Conservation (phyloP, 2,797 vertebrate species). For the Xyrichtys novacula region DNA sequence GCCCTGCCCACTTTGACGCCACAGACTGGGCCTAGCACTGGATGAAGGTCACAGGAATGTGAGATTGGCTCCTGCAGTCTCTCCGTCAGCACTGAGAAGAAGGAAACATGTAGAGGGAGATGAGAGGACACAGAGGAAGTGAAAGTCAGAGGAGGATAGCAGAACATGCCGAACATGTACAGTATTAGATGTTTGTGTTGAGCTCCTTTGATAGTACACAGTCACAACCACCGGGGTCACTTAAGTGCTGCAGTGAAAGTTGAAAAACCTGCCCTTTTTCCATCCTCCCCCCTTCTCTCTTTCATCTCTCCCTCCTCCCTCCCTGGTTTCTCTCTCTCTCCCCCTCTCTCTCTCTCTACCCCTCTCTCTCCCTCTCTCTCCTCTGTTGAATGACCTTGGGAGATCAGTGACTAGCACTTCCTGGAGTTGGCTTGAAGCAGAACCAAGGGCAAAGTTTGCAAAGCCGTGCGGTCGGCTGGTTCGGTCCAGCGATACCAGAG, state of each 20-base stretch:
- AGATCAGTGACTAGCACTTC: conserved; percentile 88
- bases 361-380: conserved; percentile 60
- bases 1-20: conserved; percentile 74
- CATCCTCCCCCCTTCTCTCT: conserved; percentile 35
- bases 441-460: conserved; percentile 93
- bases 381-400: conserved; percentile 94
- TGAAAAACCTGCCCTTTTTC: conserved; percentile 81
- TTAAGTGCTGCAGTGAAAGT: conserved; percentile 83
- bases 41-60: conserved; percentile 95
- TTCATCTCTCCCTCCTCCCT: conserved; percentile 62
- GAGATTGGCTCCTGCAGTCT: conserved; percentile 84
- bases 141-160: conserved; percentile 49
- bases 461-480: conserved; percentile 38
- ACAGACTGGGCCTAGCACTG: conserved; percentile 78
- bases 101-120: conserved; percentile 56
- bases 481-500: conserved; percentile 19
- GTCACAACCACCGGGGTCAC: conserved; percentile 73
- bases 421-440: conserved; percentile 85
- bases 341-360: too few species aligned
- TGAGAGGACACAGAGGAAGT: conserved; percentile 60
- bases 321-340: conserved; percentile 73
- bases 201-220: conserved; percentile 54
- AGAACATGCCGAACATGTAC: conserved; percentile 32
- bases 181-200: conserved; percentile 59
- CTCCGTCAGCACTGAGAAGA: conserved; percentile 75